Conservation (phyloP, 2,797 vertebrate species). For the Calcarius lapponicus region DNA sequence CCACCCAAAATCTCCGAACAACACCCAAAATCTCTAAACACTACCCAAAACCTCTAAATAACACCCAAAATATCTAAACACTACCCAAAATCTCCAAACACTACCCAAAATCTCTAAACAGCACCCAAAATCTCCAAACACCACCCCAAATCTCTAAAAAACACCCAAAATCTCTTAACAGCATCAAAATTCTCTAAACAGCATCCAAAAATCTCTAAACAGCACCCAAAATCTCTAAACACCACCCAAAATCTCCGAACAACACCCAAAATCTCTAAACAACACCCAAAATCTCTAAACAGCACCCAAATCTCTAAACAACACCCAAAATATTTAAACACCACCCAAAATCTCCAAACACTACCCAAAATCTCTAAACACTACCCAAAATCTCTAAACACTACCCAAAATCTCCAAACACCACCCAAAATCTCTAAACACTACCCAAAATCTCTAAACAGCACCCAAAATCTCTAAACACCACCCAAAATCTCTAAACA, state of each 20-base stretch:
- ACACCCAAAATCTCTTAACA: no score
- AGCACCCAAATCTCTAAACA: no score
- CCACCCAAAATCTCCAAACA: no score
- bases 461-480: fast-evolving
- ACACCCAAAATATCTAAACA: no score
- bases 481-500: background rate
- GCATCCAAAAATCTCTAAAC: background rate
- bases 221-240: no score
- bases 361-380: no score
- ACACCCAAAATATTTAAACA: background rate
- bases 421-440: background rate
- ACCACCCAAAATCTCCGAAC: fast-evolving
- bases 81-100: background rate
- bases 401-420: no score
- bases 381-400: background rate
- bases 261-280: background rate
- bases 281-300: background rate
- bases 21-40: background rate
- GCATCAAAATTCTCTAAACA: background rate
- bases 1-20: fast-evolving
- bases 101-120: fast-evolving
- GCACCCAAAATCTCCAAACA: fast-evolving
- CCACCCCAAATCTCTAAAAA: background rate
- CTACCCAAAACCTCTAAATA: no score
- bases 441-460: fast-evolving